Evolutionary conservation across 2,888 invertebrate genomes (phyloP), one percentile per base, ranked within the genome.

Genomic region (Andrena bucephala): DNA sequence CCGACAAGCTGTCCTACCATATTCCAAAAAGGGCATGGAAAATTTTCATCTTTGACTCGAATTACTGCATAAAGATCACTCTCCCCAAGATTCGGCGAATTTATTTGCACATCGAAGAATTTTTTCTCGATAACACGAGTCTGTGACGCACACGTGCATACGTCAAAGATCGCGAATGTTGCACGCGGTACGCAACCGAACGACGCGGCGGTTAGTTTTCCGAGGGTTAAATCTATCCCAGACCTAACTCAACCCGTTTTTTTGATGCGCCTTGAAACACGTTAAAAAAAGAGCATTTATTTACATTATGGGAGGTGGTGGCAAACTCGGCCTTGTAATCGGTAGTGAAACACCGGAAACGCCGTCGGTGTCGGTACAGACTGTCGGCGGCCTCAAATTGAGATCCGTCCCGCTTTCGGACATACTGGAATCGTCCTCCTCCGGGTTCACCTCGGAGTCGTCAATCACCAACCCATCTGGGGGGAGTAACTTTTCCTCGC

Each of bases 351-450:
- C 73, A 5, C 83, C 90, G 59, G 90, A 50, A 10, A 88, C 73
- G 7, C 84, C 90, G 59, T 92, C 93, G 36, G 89, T 89, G 27
- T 93, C 92, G 29, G 89, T 89, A 68, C 92, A 93, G 20, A 91
- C 91, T 68, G 91, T 94, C 82, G 93, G 92, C 42, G 93, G 92
- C 78, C 93, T 94, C 59, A 93, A 92, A 60, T 93, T 89, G 82
- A 94, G 91, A 74, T 93, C 94, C 82, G 92, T 93, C 7, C 94
- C 94, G 84, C 94, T 94, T 66, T 94, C 94, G 16, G 94, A 94
- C 88, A 94, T 92, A 71, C 94, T 94, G 0, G 94, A 94, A 59
- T 94, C 94, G 57, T 94, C 94, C 77, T 94, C 94, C 66, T 94
- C 93, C 5, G 74, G 92, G 92, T 91, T 94, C 31, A 90, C 89